A percentile compares a stretch with the other conserved stretches of the same genome.
These are phyloP conservation scores for Drosophila anceps DNA, from an alignment of 2,888 invertebrate genomes.

Conservation along the genomic window DNA sequence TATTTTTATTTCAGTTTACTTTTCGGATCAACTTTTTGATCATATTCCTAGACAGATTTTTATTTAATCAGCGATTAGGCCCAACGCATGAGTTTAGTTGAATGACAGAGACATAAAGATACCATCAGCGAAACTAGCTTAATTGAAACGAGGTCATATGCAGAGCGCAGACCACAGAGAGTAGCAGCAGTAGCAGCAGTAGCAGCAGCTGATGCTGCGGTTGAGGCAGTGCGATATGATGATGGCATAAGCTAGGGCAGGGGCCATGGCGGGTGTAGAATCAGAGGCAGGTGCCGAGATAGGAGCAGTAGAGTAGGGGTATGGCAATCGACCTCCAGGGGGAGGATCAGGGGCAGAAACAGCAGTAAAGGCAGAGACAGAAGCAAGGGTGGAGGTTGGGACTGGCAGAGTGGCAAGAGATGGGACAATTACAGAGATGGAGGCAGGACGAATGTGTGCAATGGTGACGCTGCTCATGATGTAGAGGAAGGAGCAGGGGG, in stretches of 20 bases:
- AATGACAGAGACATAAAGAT: constrained; percentile 39
- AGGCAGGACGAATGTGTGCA: no score
- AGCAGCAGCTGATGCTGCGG: constrained; percentile 4
- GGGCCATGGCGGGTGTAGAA: no score
- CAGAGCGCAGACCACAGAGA: constrained; percentile 52
- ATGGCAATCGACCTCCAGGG: no score
- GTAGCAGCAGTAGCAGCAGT: constrained; percentile 21
- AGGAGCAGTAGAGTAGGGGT: no score
- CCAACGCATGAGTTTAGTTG: constrained; percentile 6
- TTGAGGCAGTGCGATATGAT: neutral
- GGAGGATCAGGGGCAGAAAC: neutral
- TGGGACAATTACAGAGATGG: no score
- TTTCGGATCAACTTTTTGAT: constrained; percentile 2
- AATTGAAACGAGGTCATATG: constrained; percentile 72
- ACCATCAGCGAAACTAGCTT: constrained; percentile 50
- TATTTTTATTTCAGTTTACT: constrained; percentile 1
- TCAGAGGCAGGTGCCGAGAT: no score
- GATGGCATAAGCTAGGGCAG: neutral
- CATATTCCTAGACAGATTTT: neutral
- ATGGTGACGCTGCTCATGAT: no score
- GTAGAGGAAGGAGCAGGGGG: no score
- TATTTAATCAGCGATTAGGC: constrained; percentile 16
- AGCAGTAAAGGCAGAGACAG: neutral
- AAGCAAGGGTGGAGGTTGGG: neutral
- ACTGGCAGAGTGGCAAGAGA: neutral